Base-by-base conservation (phyloP, 2,888 invertebrate genomes). In the Polymixis flavicincta region DNA sequence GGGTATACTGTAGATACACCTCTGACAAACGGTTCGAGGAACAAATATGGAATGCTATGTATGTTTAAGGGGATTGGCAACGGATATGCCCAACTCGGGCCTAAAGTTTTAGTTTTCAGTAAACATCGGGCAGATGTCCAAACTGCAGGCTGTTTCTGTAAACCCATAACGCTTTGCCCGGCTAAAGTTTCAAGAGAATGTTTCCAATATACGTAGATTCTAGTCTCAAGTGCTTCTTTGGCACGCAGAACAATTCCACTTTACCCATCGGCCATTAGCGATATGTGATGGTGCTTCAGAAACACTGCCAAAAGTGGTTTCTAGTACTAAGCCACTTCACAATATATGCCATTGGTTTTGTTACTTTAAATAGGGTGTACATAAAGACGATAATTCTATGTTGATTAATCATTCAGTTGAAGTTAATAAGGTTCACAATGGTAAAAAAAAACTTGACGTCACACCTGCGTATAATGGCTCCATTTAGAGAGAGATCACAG, bases 381-480 rank as follows among this genome's bases (percentile, higher is more conserved):
- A 65, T 28, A 70, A 59, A 28, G 59, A 52, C 37, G 19, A 55
- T 42, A 48, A 69, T 48, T 17, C 2, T 28, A 71, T 52, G 25
- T 11, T 32, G 68, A 76, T 81, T 61, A 66, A 64, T 82, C 19
- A 63, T 55, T 70, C 19, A 55, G 14, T 68, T 37, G 45, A 42
- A 60, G 60, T 68, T 70, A 74, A 74, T 78, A 71, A 37, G 25
- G 63, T 28, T 48, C 59, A 71, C 54, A 61, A 42, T 25, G 8
- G 60, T 76, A 76, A 80, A 80, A 67, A 80, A 67, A 76, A 19
- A 64, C 52, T 2, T 64, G 67, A 76, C 67, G 64, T 75, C 80
- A 80, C 48, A 71, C 19, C n/a, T 76, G 52, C 28, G 63, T 67
- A 72, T 45, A 69, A 71, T 71, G 42, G 59, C 66, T 22, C 19